Conservation (phyloP, 2,888 invertebrate species). For the Coremacera marginata region DNA sequence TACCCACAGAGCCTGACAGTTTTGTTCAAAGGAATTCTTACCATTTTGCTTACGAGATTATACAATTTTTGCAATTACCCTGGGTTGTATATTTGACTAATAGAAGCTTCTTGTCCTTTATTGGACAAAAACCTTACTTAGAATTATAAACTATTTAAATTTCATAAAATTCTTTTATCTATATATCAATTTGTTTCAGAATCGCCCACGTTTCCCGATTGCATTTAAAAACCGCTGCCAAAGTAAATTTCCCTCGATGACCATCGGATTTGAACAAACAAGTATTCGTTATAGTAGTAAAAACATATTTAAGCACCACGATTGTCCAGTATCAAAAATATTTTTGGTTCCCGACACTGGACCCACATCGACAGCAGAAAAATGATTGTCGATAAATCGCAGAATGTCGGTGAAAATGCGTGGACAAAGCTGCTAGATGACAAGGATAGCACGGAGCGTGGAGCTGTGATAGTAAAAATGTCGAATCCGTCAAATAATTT, state of each 20-base stretch:
- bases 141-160: no score
- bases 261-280: neutral
- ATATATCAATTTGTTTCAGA: no score
- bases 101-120: no score
- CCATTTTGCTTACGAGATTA: no score
- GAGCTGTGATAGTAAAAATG: conserved; percentile 60
- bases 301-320: neutral
- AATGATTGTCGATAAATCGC: conserved; percentile 67
- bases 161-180: no score
- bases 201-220: neutral
- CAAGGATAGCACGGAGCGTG: conserved; percentile 55
- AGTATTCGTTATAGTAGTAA: neutral
- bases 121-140: no score
- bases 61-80: no score
- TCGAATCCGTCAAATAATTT: conserved; percentile 49
- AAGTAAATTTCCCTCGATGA: neutral
- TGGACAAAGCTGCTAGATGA: conserved; percentile 68
- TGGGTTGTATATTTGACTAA: no score
- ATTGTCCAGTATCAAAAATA: no score
- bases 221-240: neutral
- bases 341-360: no score
- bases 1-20: no score
- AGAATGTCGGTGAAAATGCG: conserved; percentile 63
- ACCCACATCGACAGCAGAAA: neutral
- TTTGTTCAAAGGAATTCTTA: no score